These are phyloP conservation scores for Gryllus longicercus DNA, from an alignment of 2,888 invertebrate species.

Conservation along the genomic window DNA sequence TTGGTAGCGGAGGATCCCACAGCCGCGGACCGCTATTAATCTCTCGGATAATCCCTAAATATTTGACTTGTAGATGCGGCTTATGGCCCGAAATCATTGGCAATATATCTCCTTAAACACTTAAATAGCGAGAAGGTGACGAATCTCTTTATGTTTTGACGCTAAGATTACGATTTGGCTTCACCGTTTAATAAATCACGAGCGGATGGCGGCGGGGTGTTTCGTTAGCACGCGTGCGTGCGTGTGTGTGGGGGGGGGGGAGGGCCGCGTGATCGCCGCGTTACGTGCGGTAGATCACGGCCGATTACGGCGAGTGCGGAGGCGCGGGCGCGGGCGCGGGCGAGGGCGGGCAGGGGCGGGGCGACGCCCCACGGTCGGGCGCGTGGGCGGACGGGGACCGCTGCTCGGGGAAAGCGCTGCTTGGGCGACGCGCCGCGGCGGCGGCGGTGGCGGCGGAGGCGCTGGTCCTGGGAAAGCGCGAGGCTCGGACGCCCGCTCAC, in stretches of 20 bases:
- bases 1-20: too few relatives aligned
- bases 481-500: too few relatives aligned
- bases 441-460: too few relatives aligned
- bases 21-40: too few relatives aligned
- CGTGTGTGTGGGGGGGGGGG: background rate
- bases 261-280: background rate
- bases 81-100: conserved; percentile 6
- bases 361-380: too few relatives aligned
- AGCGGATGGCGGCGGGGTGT: background rate
- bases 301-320: background rate
- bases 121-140: background rate
- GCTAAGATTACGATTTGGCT: conserved; percentile 9
- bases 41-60: background rate
- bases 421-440: too few relatives aligned
- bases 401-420: too few relatives aligned
- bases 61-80: background rate
- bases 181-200: background rate
- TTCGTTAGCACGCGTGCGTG: background rate
- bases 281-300: background rate
- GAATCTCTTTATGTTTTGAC: conserved; percentile 17
- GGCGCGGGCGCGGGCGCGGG: too few relatives aligned
- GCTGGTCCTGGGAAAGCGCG: too few relatives aligned
- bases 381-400: too few relatives aligned
- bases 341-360: too few relatives aligned
- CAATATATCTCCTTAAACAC: background rate